Evolutionary conservation across 2,888 invertebrate species (phyloP).

Genomic region (Myopa testacea): DNA sequence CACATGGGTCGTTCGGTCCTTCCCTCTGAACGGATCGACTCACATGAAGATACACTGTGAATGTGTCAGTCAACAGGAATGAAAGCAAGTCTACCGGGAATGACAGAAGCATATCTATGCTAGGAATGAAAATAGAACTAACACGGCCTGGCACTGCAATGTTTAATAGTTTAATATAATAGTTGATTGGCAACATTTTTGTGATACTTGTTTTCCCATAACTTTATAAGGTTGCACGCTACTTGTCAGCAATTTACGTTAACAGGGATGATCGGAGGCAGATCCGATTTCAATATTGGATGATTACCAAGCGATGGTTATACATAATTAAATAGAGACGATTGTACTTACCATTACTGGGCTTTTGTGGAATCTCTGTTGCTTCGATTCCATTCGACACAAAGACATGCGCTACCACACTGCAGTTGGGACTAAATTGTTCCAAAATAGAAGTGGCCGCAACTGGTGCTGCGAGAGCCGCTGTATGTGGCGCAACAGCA

Average conservation of each 20-base stretch:
- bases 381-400: slow-evolving; percentile 69
- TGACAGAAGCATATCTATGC: slow-evolving; percentile 18
- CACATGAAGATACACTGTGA: not conserved
- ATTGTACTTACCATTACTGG: slow-evolving; percentile 69
- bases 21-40: slow-evolving; percentile 14
- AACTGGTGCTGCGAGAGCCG: slow-evolving; percentile 47
- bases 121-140: slow-evolving; percentile 26
- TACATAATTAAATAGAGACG: not conserved
- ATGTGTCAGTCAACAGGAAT: slow-evolving; percentile 21
- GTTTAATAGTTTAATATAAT: slow-evolving; percentile 60
- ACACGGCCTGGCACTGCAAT: slow-evolving; percentile 17
- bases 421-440: slow-evolving; percentile 68
- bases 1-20: not conserved
- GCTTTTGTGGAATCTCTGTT: slow-evolving; percentile 70
- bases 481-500: slow-evolving; percentile 44
- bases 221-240: not conserved
- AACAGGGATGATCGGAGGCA: not conserved
- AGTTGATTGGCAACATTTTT: slow-evolving; percentile 64
- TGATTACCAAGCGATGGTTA: not conserved
- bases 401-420: slow-evolving; percentile 69
- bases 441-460: slow-evolving; percentile 61
- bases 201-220: not conserved
- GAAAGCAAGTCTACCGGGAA: not conserved
- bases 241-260: not conserved
- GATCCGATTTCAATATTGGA: not conserved